Evolutionary conservation across 2,113 vertebrate genomes (phyloP).

Genomic region (Cyanistes caeruleus): DNA sequence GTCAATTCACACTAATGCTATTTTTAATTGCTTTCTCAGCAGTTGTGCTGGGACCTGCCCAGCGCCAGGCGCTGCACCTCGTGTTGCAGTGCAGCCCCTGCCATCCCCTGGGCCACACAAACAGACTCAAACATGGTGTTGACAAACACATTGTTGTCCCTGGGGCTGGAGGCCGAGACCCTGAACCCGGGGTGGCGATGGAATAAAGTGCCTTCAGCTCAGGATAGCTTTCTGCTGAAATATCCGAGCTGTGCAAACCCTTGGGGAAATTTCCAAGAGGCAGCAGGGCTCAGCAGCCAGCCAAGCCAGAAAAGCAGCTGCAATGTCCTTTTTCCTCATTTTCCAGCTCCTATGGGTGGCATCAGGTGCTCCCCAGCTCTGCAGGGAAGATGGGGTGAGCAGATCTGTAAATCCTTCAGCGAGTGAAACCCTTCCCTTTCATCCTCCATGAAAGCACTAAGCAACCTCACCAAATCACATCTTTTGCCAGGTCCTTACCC

Average conservation of each 20-base stretch:
- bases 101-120: background rate
- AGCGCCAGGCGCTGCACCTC: fast-evolving
- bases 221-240: background rate
- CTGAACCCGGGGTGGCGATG: fast-evolving
- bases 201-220: background rate
- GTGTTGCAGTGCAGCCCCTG: background rate
- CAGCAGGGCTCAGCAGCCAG: background rate
- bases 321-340: background rate
- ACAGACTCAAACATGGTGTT: background rate
- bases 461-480: background rate
- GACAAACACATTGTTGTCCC: background rate
- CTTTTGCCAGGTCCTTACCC: background rate
- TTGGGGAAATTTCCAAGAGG: background rate
- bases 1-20: background rate
- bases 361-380: background rate
- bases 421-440: fast-evolving
- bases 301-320: background rate
- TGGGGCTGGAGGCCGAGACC: background rate
- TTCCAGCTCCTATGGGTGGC: background rate
- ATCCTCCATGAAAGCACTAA: background rate
- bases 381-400: background rate
- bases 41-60: background rate
- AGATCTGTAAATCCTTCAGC: background rate
- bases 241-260: background rate
- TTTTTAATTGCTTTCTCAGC: conserved; percentile 46